Percentiles rank a stretch among this genome's conserved stretches.
Evolutionary conservation across 2,113 vertebrate genomes (phyloP).

Genomic region (Thamnaconus septentrionalis): DNA sequence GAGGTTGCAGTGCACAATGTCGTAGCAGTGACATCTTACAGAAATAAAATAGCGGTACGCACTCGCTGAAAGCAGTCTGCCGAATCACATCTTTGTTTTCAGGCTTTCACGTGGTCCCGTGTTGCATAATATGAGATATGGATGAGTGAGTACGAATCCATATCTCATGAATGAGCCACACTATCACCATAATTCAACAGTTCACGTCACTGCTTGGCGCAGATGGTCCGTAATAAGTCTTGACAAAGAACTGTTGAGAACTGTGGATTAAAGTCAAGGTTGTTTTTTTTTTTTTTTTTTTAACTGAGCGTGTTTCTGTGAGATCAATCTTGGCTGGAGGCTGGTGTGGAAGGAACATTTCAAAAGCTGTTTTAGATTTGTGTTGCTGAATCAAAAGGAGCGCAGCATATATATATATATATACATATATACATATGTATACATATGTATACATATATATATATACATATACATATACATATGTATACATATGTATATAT

Average conservation of each 20-base stretch:
- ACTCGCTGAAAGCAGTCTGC: background rate
- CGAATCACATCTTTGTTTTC: background rate
- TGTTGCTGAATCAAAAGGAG: background rate
- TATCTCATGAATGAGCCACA: background rate
- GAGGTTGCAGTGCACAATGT: too few species aligned
- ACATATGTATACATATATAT: too few species aligned
- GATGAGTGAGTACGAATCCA: background rate
- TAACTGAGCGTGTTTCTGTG: constrained; percentile 5
- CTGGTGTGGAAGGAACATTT: constrained; percentile 24
- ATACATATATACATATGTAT: too few species aligned
- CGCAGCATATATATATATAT: background rate
- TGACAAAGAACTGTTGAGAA: constrained; percentile 7
- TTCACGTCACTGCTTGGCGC: constrained; percentile 32
- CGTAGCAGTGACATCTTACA: too few species aligned
- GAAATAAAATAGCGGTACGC: too few species aligned
- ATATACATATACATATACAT: too few species aligned
- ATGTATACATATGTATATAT: too few species aligned
- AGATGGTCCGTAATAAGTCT: constrained; percentile 39
- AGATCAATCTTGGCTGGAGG: constrained; percentile 2
- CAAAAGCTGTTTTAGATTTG: too few species aligned
- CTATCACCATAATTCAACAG: background rate
- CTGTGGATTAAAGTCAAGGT: too few species aligned
- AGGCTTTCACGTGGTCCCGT: background rate
- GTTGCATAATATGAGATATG: background rate
- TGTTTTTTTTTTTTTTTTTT: too few species aligned